Evolutionary conservation across 2,797 vertebrate genomes (phyloP), one percentile per base, ranked within the genome.

Genomic region (Melanotaenia parkinsoni): DNA sequence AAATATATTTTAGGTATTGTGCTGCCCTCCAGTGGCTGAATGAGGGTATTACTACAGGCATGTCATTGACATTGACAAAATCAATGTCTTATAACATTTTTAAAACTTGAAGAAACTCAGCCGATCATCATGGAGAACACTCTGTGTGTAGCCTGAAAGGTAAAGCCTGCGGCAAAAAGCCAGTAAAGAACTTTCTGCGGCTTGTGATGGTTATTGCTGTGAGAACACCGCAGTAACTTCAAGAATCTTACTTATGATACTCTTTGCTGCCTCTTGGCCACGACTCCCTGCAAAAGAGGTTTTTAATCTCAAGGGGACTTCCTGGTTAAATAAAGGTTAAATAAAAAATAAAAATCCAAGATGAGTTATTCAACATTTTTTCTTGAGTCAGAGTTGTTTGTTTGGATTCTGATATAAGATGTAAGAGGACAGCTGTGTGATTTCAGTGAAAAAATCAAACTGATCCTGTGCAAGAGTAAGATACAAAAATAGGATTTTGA

Each of bases 1-100:
- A 38, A 40, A 40, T 1, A 45, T 18, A 24, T 1, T 10, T 43
- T 32, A 9, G 60, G 26, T 72, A 35, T 1, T 62, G 1, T 84
- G 58, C 74, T 74, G 12, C 84, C 85, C 38, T 75, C 85, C 5
- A 76, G 81, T 28, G 89, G 81, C 33, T 20, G 18, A 3, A 72
- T 0, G 6, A 20, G 16, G 51, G 59, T 32, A 86, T 62, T 86
- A 67, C 76, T 37, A 10, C 18, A 38, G 16, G 70, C 1, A 69
- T 30, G 1, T 20, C 14, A 6, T 45, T 20, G 3, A 40, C 13
- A 40, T 14, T 14, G 8, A 16, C 16, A 18, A 43, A 43, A 43
- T 18, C 14, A 40, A 13, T 13, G 40, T 43, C 16, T 26, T 53
- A 3, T 24, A 53, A 28, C 5, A 28, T 56, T 30, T 30, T 28